These are phyloP conservation scores for Orchesella cincta DNA, from an alignment of 1,140 invertebrate genomes.

Conservation along the genomic window DNA sequence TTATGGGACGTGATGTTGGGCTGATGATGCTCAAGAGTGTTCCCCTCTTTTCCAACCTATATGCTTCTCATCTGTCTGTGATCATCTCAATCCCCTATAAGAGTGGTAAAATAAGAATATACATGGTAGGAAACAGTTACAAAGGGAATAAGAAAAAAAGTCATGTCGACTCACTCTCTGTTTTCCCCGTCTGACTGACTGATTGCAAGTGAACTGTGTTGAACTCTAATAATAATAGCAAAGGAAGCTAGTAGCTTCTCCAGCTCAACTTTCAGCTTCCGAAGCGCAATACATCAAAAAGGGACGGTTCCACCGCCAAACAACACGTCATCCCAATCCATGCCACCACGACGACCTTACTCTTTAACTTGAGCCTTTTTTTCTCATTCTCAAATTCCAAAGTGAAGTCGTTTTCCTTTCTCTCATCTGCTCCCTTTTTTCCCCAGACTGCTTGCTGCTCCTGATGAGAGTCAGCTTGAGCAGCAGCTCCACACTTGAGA, in stretches of 20 bases:
- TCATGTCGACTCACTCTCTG: neutral
- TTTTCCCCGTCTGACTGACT: neutral
- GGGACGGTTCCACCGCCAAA: neutral
- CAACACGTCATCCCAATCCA: neutral
- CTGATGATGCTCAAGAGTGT: conserved; percentile 19
- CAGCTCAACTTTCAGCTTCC: neutral
- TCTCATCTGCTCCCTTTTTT: neutral
- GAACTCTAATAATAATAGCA: neutral
- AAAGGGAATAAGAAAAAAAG: neutral
- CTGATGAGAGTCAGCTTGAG: conserved; percentile 4
- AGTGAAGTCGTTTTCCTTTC: neutral
- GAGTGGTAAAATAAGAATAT: neutral
- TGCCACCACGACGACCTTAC: neutral
- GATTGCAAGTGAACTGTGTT: conserved; percentile 9
- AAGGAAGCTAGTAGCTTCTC: neutral
- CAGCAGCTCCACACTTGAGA: neutral
- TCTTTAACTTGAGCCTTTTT: neutral
- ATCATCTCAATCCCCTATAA: neutral
- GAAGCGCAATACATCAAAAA: neutral
- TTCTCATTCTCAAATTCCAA: neutral
- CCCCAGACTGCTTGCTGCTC: no score
- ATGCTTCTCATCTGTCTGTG: neutral
- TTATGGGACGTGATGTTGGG: conserved; percentile 15
- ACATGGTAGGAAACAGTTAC: neutral
- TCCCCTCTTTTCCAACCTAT: neutral